A percentile compares a stretch with the other conserved stretches of the same genome.
These are phyloP conservation scores for Sympetrum striolatum DNA, from an alignment of 2,888 invertebrate species.

Conservation along the genomic window DNA sequence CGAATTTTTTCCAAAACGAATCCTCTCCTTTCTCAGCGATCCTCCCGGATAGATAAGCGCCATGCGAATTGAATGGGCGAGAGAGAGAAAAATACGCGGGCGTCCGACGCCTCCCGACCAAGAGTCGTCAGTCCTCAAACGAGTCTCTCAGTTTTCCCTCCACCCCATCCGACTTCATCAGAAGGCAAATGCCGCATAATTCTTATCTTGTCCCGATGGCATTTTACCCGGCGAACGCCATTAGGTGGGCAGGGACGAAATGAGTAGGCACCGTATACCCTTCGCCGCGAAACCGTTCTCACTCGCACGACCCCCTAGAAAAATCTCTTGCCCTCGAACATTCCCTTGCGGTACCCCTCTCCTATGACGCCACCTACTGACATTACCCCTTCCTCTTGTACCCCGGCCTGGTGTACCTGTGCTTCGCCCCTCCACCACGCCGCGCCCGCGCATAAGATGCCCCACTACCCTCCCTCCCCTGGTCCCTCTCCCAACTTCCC, in stretches of 20 bases:
- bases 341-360: background rate
- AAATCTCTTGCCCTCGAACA: background rate
- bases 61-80: background rate
- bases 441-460: background rate
- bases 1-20: background rate
- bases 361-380: background rate
- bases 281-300: background rate
- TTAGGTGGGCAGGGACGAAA: background rate
- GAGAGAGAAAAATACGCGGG: background rate
- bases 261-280: background rate
- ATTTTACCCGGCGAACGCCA: background rate
- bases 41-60: background rate
- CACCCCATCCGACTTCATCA: background rate
- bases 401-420: background rate
- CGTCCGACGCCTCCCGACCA: no score
- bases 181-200: background rate
- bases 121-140: background rate
- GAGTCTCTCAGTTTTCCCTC: background rate
- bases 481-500: background rate
- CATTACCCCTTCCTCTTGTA: background rate
- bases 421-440: background rate
- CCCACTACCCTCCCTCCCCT: background rate
- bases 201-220: background rate
- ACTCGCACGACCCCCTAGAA: background rate
- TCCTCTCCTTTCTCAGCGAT: background rate